Base-by-base conservation (phyloP, 2,113 vertebrate species). In the Rhabdomys dilectus region DNA sequence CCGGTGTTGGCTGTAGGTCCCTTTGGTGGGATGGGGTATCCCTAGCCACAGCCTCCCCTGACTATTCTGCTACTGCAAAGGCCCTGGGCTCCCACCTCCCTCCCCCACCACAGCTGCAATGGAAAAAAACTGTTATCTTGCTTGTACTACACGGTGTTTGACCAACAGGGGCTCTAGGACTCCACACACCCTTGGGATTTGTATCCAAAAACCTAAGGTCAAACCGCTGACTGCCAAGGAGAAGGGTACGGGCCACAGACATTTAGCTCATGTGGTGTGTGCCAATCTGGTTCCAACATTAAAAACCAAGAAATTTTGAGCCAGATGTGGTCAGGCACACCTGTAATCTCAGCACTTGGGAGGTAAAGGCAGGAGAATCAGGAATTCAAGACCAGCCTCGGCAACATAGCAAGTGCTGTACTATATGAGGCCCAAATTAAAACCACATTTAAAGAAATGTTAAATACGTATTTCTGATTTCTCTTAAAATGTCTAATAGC, bases 1-100 rank as follows among this genome's bases (percentile, higher is more conserved):
- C 97, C 91, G 60, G 62, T 91, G 96, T 98, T 96, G 97, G 97
- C 96, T 68, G 34, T 62, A 72, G 62, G 77, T 76, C 68, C 77
- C 73, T 88, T 81, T 26, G 36, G 58, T 9, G 60, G 80, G 89
- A 81, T 62, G 36, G n/a, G 53, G 68, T 9, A 39, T 75, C 85
- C 45, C 92, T 95, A 94, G 62, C 87, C 58, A 34, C 29, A 91
- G 48, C 89, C 95, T 88, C 73, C 91, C 89, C 51, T 56, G 84
- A 91, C 95, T 36, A 0, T 24, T 51, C 88, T 68, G 70, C 60
- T 53, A 36, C 81, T 10, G 1, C 80, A 13, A 21, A 93, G 45
- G 62, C 70, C 78, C 60, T 10, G 56, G 66, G n/a, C 10, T 89
- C 80, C 89, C 53, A 2, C 36, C 58, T 51, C n/a, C 53, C 81